phyloP scores from a whole-genome alignment of 2,797 vertebrate genomes.

The Mallotus villosus region DNA sequence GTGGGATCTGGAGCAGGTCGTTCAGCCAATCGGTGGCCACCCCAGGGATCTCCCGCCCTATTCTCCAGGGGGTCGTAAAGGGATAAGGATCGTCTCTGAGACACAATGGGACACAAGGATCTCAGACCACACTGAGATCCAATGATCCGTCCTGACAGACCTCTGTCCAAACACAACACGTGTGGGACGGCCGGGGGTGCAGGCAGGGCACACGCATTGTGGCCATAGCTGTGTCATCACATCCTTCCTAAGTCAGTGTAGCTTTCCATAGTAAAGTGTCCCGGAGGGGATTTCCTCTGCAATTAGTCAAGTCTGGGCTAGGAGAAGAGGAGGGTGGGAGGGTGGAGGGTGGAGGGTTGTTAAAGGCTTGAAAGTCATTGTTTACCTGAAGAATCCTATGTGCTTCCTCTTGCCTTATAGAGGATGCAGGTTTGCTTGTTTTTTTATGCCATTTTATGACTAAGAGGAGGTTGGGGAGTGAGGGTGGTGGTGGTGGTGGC shows the following conservation, averaged over 20 bases:
- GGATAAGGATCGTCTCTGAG: slow-evolving; percentile 22
- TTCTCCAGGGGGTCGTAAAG: slow-evolving; percentile 1
- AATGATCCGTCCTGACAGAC: slow-evolving; percentile 35
- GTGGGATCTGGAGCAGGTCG: too few relatives aligned
- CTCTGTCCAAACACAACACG: slow-evolving; percentile 60
- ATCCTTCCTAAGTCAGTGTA: slow-evolving; percentile 15
- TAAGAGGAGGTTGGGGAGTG: neutral
- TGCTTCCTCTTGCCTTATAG: slow-evolving; percentile 38
- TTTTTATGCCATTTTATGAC: neutral
- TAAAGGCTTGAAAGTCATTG: slow-evolving; percentile 60
- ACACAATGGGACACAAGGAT: too few relatives aligned
- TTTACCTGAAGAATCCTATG: slow-evolving; percentile 57
- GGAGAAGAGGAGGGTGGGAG: slow-evolving; percentile 49
- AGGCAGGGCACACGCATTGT: slow-evolving; percentile 33
- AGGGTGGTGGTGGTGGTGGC: too few relatives aligned
- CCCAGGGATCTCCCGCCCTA: too few relatives aligned
- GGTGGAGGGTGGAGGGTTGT: slow-evolving; percentile 65
- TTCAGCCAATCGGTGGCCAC: too few relatives aligned
- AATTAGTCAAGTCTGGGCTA: slow-evolving; percentile 55
- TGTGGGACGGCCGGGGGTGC: slow-evolving; percentile 48
- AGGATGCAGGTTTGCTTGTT: neutral
- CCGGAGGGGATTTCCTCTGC: slow-evolving; percentile 64
- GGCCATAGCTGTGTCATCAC: slow-evolving; percentile 29
- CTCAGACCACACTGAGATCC: slow-evolving; percentile 15
- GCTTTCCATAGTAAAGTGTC: slow-evolving; percentile 54